Percentiles rank a stretch among this genome's conserved stretches.
Evolutionary conservation across 1,140 invertebrate species (phyloP).

Genomic region (Drusus annulatus): DNA sequence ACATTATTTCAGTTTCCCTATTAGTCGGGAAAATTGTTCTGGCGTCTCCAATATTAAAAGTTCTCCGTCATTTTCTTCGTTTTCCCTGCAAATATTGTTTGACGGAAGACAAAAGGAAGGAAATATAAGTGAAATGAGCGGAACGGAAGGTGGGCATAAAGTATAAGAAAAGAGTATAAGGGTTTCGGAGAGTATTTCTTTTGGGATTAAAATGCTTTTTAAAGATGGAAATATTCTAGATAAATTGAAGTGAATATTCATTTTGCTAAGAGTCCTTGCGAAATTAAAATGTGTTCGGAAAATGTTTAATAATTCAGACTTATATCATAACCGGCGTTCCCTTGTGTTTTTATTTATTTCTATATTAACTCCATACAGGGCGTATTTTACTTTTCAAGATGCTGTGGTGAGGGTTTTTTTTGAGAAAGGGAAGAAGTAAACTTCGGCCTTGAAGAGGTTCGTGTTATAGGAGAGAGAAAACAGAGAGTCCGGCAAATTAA

Average conservation of each 20-base stretch:
- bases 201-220: conserved; percentile 18
- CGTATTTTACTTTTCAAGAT: no score
- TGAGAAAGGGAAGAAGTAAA: no score
- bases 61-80: conserved; percentile 12
- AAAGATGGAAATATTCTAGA: conserved; percentile 6
- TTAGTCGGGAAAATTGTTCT: neutral
- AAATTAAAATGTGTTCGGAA: neutral
- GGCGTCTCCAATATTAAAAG: conserved; percentile 14
- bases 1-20: conserved; percentile 4
- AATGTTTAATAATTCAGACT: no score
- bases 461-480: no score
- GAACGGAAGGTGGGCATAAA: neutral
- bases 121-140: neutral
- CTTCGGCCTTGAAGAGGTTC: no score
- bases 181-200: neutral
- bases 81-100: conserved; percentile 24
- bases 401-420: no score
- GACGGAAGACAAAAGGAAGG: conserved; percentile 30
- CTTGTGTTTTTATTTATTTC: no score
- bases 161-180: no score
- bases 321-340: no score
- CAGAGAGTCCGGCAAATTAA: no score
- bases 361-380: no score
- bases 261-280: neutral
- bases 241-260: conserved; percentile 12